phyloP scores from a whole-genome alignment of 2,888 invertebrate genomes.

The Artemia sinica region DNA sequence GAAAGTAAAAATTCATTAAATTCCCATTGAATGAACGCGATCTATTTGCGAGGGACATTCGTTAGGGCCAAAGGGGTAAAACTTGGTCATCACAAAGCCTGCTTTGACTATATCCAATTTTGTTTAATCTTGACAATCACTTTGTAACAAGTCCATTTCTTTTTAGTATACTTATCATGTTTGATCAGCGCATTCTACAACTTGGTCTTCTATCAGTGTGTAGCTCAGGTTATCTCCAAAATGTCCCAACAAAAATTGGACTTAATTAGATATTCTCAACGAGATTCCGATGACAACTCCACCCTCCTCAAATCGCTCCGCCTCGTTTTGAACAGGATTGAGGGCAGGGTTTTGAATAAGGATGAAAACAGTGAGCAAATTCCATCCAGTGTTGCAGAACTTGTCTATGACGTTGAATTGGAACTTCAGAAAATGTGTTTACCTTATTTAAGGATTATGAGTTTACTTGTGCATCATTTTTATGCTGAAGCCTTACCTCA shows the following conservation, averaged over 20 bases:
- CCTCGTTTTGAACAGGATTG: not conserved
- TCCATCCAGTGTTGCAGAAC: not conserved
- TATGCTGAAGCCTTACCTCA: slow-evolving; percentile 41
- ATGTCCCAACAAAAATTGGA: slow-evolving; percentile 15
- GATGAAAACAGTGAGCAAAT: slow-evolving; percentile 29
- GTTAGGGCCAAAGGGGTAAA: too few species aligned
- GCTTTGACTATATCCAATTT: too few species aligned
- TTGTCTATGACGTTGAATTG: slow-evolving; percentile 30
- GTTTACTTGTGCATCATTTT: slow-evolving; percentile 59
- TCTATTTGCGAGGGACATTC: too few species aligned
- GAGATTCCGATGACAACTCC: not conserved
- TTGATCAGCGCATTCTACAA: slow-evolving; percentile 75
- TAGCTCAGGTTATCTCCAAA: slow-evolving; percentile 49
- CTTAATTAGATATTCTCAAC: not conserved
- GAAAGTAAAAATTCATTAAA: too few species aligned
- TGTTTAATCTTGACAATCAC: too few species aligned
- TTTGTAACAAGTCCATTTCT: slow-evolving; percentile 20
- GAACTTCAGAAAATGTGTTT: slow-evolving; percentile 59
- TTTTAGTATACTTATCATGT: slow-evolving; percentile 67
- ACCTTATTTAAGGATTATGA: slow-evolving; percentile 65
- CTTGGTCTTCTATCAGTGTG: slow-evolving; percentile 70
- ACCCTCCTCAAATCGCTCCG: not conserved
- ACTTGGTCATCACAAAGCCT: too few species aligned
- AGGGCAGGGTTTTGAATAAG: slow-evolving; percentile 26
- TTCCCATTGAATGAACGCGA: too few species aligned